A percentile compares a stretch with the other conserved stretches of the same genome.
Evolutionary conservation across 2,888 invertebrate genomes (phyloP).

Genomic region (Tipula confusa): DNA sequence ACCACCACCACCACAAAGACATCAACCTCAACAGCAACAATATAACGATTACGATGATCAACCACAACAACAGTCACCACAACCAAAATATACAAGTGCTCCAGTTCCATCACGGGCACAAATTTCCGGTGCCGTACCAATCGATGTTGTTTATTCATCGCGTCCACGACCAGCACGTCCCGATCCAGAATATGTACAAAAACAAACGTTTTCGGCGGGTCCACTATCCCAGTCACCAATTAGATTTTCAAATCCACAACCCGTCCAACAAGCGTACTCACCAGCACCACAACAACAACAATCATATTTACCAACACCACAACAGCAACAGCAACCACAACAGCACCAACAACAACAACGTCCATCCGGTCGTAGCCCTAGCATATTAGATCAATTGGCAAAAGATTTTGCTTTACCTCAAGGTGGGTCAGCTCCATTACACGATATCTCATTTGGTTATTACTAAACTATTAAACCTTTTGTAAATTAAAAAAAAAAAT

Average conservation of each 20-base stretch:
- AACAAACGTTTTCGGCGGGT: conserved; percentile 39
- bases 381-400: conserved; percentile 72
- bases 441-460: conserved; percentile 80
- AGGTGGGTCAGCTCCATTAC: conserved; percentile 63
- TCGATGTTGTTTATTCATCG: conserved; percentile 47
- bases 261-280: conserved; percentile 39
- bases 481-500: not conserved
- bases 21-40: conserved; percentile 44
- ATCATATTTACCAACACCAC: conserved; percentile 41
- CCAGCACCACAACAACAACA: conserved; percentile 35
- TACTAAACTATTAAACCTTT: conserved; percentile 54
- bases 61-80: conserved; percentile 34
- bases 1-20: conserved; percentile 42
- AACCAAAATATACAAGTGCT: conserved; percentile 38
- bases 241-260: conserved; percentile 38
- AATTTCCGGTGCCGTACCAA: conserved; percentile 45
- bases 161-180: conserved; percentile 46
- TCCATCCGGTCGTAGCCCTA: conserved; percentile 46
- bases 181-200: conserved; percentile 46
- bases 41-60: conserved; percentile 44
- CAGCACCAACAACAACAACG: conserved; percentile 27
- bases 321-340: conserved; percentile 37
- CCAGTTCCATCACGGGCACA: conserved; percentile 45
- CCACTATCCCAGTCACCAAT: conserved; percentile 39
- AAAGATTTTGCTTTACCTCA: conserved; percentile 75